Percentiles rank a stretch among this genome's conserved stretches.
Evolutionary conservation across 2,888 invertebrate species (phyloP).

Genomic region (Incurvaria masculella): DNA sequence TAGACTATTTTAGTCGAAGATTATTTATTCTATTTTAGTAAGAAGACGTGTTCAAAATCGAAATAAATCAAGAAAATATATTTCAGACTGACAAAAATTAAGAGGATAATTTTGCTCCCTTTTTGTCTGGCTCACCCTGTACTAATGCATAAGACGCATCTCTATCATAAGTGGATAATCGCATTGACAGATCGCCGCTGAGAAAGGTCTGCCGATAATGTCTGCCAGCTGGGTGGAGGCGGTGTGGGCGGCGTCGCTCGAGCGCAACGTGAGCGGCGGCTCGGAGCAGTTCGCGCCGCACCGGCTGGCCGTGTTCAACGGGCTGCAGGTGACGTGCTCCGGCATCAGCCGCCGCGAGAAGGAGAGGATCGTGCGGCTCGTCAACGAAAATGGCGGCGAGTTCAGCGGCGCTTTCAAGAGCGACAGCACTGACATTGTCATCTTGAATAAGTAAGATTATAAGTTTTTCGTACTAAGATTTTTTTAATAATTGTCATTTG

Average conservation of each 20-base stretch:
- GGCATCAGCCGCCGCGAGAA: slow-evolving; percentile 65
- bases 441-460: slow-evolving; percentile 53
- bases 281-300: slow-evolving; percentile 61
- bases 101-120: too few species aligned
- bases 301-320: slow-evolving; percentile 68
- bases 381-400: slow-evolving; percentile 70
- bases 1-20: too few species aligned
- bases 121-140: too few species aligned
- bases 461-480: too few species aligned
- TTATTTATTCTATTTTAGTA: too few species aligned
- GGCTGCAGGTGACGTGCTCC: slow-evolving; percentile 74
- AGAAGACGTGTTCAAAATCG: too few species aligned
- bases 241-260: slow-evolving; percentile 73
- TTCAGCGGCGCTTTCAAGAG: slow-evolving; percentile 54
- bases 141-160: too few species aligned
- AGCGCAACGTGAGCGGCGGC: slow-evolving; percentile 57
- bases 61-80: too few species aligned
- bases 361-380: slow-evolving; percentile 59
- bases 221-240: slow-evolving; percentile 73
- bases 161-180: too few species aligned
- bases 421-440: slow-evolving; percentile 52
- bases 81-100: too few species aligned
- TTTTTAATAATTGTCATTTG: not conserved
- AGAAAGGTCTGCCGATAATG: slow-evolving; percentile 69
- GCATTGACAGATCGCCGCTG: slow-evolving; percentile 61